Percentiles rank a stretch among this genome's conserved stretches.
These are phyloP conservation scores for Mergus octosetaceus DNA, from an alignment of 2,797 vertebrate species.

Conservation along the genomic window DNA sequence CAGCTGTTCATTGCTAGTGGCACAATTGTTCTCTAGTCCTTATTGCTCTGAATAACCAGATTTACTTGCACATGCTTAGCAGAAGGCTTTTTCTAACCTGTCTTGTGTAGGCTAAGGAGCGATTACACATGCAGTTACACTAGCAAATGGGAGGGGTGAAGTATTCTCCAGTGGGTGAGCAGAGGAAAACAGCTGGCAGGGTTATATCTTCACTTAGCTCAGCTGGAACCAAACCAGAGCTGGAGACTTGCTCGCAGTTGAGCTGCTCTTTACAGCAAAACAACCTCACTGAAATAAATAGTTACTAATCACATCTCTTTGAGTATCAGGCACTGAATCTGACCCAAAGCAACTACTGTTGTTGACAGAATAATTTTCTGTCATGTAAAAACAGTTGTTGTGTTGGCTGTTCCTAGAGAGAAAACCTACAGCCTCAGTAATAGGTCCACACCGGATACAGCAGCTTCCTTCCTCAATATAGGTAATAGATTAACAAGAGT, in stretches of 20 bases:
- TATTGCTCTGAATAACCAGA: not conserved
- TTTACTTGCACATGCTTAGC: not conserved
- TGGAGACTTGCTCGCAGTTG: not conserved
- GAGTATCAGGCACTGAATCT: not conserved
- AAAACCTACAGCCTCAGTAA: not conserved
- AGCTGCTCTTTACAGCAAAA: not conserved
- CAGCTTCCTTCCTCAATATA: not conserved
- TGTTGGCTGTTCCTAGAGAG: not conserved
- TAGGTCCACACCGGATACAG: not conserved
- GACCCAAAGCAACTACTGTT: not conserved
- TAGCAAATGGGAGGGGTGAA: not conserved
- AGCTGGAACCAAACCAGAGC: not conserved
- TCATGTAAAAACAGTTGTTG: not conserved
- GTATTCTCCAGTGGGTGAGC: not conserved
- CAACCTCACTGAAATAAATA: not conserved
- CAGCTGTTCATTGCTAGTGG: not conserved
- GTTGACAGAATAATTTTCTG: not conserved
- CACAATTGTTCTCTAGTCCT: not conserved
- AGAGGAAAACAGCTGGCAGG: not conserved
- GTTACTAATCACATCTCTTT: not conserved
- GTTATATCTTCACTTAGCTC: not conserved
- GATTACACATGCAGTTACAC: not conserved
- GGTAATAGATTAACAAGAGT: not conserved
- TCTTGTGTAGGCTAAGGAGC: not conserved
- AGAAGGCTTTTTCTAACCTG: constrained; percentile 2